Conservation (phyloP, 2,888 invertebrate genomes). For the Hemithea aestivaria region DNA sequence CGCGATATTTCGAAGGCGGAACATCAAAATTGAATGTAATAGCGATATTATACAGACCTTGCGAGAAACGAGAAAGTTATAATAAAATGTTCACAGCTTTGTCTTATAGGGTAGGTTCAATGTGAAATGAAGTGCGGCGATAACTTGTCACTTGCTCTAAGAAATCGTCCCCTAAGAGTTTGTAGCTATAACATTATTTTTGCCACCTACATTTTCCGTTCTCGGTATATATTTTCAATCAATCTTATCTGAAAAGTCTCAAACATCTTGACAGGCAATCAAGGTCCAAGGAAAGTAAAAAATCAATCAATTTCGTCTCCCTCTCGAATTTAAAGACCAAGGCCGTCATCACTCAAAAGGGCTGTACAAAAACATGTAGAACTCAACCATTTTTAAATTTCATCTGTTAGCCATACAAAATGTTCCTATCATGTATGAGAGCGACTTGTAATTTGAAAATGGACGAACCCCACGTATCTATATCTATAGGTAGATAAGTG, state of each 20-base stretch:
- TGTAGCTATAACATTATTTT: too few species aligned
- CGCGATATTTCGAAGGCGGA: slow-evolving; percentile 16
- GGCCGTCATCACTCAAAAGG: slow-evolving; percentile 30
- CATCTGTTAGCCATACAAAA: too few species aligned
- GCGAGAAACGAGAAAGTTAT: slow-evolving; percentile 19
- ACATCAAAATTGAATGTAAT: slow-evolving; percentile 20
- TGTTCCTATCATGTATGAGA: too few species aligned
- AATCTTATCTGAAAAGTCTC: slow-evolving; percentile 4
- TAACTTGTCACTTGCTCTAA: slow-evolving; percentile 14
- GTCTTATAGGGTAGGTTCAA: slow-evolving; percentile 19
- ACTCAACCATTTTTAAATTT: slow-evolving; percentile 2
- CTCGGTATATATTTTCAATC: slow-evolving; percentile 7
- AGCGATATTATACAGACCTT: slow-evolving; percentile 12
- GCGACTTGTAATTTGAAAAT: too few species aligned
- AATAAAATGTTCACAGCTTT: slow-evolving; percentile 22
- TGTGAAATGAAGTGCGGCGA: slow-evolving; percentile 17
- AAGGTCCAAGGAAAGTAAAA: slow-evolving; percentile 16
- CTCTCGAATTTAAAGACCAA: slow-evolving; percentile 26
- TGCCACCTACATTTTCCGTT: not conserved
- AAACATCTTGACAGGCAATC: slow-evolving; percentile 6
- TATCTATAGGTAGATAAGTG: slow-evolving; percentile 17
- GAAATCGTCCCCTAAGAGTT: not conserved
- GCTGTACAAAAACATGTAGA: slow-evolving; percentile 4
- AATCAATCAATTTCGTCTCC: slow-evolving; percentile 22
- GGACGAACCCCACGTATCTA: too few species aligned